Evolutionary conservation across 2,888 invertebrate species (phyloP).

Genomic region (Pterostichus madidus): DNA sequence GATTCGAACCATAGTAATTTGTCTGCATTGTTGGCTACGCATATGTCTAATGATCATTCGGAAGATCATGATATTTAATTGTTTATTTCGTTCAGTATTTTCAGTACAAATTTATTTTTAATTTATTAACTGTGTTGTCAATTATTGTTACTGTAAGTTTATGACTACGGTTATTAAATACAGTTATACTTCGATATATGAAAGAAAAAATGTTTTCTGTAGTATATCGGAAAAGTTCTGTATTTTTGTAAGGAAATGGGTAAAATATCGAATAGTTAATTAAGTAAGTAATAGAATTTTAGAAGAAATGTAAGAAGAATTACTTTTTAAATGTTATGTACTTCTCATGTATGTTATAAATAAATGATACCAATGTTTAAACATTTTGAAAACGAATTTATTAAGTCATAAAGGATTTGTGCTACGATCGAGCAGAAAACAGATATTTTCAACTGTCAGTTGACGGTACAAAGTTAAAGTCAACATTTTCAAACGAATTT

Average conservation of each 20-base stretch:
- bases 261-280: neutral
- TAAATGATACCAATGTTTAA: conserved; percentile 12
- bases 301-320: conserved; percentile 17
- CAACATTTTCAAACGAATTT: too few relatives aligned
- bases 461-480: too few relatives aligned
- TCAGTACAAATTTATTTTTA: neutral
- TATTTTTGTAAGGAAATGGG: conserved; percentile 21
- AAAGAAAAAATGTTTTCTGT: neutral
- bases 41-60: conserved; percentile 74
- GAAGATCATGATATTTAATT: conserved; percentile 73
- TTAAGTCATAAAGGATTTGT: too few relatives aligned
- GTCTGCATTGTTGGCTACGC: conserved; percentile 74
- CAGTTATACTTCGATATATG: conserved; percentile 20
- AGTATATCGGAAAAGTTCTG: conserved; percentile 38
- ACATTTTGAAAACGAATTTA: neutral
- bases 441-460: too few relatives aligned
- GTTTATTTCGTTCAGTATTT: neutral
- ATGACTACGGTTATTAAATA: neutral
- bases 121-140: conserved; percentile 14
- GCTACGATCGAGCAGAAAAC: neutral
- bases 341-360: conserved; percentile 30
- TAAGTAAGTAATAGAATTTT: neutral
- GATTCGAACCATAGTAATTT: conserved; percentile 71
- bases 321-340: conserved; percentile 43
- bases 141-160: neutral